Conservation (phyloP, 2,113 vertebrate genomes). For the Phalacrocorax carbo region DNA sequence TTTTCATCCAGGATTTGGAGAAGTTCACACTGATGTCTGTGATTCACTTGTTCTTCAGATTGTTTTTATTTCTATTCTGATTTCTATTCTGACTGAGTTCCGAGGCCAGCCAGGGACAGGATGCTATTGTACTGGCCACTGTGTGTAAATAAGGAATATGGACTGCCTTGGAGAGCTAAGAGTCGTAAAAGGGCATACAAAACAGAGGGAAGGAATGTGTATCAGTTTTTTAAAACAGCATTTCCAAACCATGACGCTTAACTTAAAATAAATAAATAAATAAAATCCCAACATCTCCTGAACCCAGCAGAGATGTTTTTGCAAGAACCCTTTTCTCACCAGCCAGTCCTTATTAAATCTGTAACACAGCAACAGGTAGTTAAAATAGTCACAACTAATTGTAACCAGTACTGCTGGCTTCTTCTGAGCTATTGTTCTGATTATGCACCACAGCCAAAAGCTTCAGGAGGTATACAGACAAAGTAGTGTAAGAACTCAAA, state of each 20-base stretch:
- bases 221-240: not conserved
- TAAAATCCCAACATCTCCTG: not conserved
- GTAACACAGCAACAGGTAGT: slow-evolving; percentile 57
- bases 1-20: slow-evolving; percentile 25
- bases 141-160: not conserved
- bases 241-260: not conserved
- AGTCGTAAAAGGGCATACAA: not conserved
- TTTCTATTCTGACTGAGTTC: not conserved
- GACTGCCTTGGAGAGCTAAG: not conserved
- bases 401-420: slow-evolving; percentile 44
- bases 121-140: not conserved
- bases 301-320: not conserved
- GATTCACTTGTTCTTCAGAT: not conserved
- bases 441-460: not conserved
- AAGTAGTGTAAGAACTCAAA: slow-evolving; percentile 14
- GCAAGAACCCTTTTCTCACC: not conserved
- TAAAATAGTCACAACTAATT: slow-evolving; percentile 52
- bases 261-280: not conserved
- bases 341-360: slow-evolving; percentile 15
- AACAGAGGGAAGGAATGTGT: not conserved
- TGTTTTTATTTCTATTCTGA: not conserved
- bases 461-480: slow-evolving; percentile 14
- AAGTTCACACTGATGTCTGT: not conserved
- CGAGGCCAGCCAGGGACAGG: not conserved
- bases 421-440: slow-evolving; percentile 31